Conservation (phyloP, 2,113 vertebrate species). For the Sorex fumeus region DNA sequence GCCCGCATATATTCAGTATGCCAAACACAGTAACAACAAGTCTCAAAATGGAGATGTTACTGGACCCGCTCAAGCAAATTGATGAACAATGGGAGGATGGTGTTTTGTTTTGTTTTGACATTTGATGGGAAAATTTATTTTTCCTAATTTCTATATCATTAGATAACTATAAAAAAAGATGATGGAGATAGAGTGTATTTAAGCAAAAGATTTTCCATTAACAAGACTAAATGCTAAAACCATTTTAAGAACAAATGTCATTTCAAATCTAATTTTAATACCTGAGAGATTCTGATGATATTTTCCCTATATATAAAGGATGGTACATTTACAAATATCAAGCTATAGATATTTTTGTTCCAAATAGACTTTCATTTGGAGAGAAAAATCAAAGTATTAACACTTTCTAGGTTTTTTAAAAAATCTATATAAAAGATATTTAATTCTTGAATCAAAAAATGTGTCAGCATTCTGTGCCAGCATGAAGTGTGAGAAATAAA, state of each 20-base stretch:
- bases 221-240: constrained; percentile 74
- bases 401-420: constrained; percentile 6
- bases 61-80: no score
- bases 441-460: constrained; percentile 20
- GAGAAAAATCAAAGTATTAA: not conserved
- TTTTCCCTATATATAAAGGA: not conserved
- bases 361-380: constrained; percentile 58
- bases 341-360: not conserved
- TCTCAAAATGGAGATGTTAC: no score
- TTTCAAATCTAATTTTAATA: constrained; percentile 65
- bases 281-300: constrained; percentile 48
- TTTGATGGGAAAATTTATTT: constrained; percentile 48
- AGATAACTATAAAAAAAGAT: constrained; percentile 50
- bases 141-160: constrained; percentile 67
- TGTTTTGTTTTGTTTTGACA: no score
- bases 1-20: no score
- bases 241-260: constrained; percentile 54
- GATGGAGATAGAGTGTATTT: constrained; percentile 66
- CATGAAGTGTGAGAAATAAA: no score
- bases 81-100: no score
- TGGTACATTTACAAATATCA: constrained; percentile 15
- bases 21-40: no score
- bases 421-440: not conserved
- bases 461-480: not conserved
- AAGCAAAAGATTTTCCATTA: constrained; percentile 64